phyloP scores from a whole-genome alignment of 2,797 vertebrate genomes.

The Sebastes alutus region DNA sequence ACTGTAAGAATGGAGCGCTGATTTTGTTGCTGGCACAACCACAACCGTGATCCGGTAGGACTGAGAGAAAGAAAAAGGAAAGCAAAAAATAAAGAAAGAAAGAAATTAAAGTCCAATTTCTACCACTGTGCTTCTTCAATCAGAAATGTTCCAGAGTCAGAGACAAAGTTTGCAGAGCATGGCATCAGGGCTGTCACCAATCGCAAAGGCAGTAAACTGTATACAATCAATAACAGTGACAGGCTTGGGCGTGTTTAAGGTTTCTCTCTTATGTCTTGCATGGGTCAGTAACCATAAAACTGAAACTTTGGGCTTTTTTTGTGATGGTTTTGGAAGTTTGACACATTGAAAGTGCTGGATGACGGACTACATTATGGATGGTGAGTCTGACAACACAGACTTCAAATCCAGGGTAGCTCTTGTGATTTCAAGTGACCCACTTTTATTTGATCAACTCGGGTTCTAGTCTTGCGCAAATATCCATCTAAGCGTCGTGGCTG shows the following conservation, averaged over 20 bases:
- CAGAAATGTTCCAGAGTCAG: background rate
- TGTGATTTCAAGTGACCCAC: background rate
- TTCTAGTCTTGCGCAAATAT: background rate
- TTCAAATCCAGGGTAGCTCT: conserved; percentile 9
- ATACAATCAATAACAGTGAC: conserved; percentile 23
- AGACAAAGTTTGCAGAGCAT: background rate
- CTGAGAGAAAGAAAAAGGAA: background rate
- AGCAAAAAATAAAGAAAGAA: background rate
- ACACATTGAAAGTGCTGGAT: background rate
- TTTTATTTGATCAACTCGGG: background rate
- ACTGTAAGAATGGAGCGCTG: background rate
- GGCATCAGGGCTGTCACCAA: background rate
- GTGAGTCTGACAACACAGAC: background rate
- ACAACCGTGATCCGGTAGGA: background rate
- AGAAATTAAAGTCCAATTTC: background rate
- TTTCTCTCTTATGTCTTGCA: background rate
- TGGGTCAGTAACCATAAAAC: background rate
- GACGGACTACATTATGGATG: background rate
- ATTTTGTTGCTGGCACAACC: conserved; percentile 7
- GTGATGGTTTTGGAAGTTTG: conserved; percentile 11
- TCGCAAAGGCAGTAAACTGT: background rate
- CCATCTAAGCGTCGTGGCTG: background rate
- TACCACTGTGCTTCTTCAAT: background rate
- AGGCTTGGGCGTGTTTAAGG: background rate
- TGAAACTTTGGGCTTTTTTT: background rate